Evolutionary conservation across 2,888 invertebrate species (phyloP), one percentile per base, ranked within the genome.

Genomic region (Mamestra brassicae): DNA sequence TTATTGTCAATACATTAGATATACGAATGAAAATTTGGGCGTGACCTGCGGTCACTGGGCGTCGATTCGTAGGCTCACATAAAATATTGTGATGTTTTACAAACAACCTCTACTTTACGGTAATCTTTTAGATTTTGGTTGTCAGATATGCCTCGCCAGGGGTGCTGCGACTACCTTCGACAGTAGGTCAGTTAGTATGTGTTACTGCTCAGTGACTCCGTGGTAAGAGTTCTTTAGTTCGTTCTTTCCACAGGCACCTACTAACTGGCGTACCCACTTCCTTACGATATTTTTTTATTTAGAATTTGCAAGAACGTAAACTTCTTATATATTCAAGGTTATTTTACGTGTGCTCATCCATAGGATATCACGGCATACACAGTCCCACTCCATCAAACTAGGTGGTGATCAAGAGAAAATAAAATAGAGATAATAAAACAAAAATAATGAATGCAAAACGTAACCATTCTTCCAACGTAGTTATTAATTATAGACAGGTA

Each of bases 151-250:
- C 52, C 65, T 68, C 58, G 17, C 50, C 45, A 68, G 65, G 61
- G 77, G 34, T 76, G 58, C 55, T 71, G 50, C 38, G 60, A 38
- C 60, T 78, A 38, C 69, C 67, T 66, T 17, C 36, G 52, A 73
- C 60, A 57, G 67, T 83, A 82, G 76, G 72, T 74, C 72, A 81
- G 50, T 76, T 74, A 26, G 63, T 72, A 76, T 84, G 58, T 76
- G 63, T 55, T 54, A 74, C 63, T 63, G 54, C n/a, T 65, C 38
- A 15, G 38, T 70, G 61, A 36, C 69, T 26, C 26, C 26, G 26
- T 26, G 26, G 26, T 26, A 75, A 78, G 52, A 71, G 45, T 60
- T 52, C 36, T 57, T 70, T 26, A 2, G 60, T 38, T 61, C 11
- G 38, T 42, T 61, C 38, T 61, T 61, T 69, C 68, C 71, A 52